Evolutionary conservation across 2,888 invertebrate species (phyloP).

Genomic region (Drosophila mettleri): DNA sequence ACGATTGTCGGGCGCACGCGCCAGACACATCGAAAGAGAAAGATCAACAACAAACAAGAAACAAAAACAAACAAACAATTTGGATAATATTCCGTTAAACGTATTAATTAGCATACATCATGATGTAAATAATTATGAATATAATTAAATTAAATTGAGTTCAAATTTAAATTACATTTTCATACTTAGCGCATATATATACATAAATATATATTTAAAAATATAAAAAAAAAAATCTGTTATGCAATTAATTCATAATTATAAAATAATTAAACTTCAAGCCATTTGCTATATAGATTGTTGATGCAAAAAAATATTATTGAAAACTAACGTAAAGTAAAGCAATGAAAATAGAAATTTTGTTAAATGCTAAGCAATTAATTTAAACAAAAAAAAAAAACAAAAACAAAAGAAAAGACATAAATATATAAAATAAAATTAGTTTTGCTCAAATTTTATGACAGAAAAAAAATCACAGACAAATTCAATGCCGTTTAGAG

Average conservation of each 20-base stretch:
- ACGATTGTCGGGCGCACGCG: slow-evolving; percentile 40
- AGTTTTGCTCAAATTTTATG: slow-evolving; percentile 35
- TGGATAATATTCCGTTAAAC: slow-evolving; percentile 38
- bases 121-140: slow-evolving; percentile 74
- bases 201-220: slow-evolving; percentile 27
- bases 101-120: slow-evolving; percentile 67
- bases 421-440: slow-evolving; percentile 12
- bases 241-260: slow-evolving; percentile 39
- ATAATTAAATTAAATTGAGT: slow-evolving; percentile 69
- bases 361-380: slow-evolving; percentile 30
- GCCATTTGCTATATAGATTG: slow-evolving; percentile 15
- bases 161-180: slow-evolving; percentile 69
- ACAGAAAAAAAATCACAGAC: slow-evolving; percentile 21
- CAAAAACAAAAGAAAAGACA: slow-evolving; percentile 17
- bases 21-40: slow-evolving; percentile 17
- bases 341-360: slow-evolving; percentile 9
- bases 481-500: slow-evolving; percentile 60
- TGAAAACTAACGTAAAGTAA: not conserved
- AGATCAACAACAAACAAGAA: slow-evolving; percentile 28
- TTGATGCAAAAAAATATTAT: slow-evolving; percentile 9
- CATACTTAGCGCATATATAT: slow-evolving; percentile 50
- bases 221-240: not conserved
- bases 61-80: slow-evolving; percentile 18
- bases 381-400: slow-evolving; percentile 16
- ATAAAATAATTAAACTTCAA: slow-evolving; percentile 20